A percentile compares a stretch with the other conserved stretches of the same genome.
These are phyloP conservation scores for Ariolimax columbianus DNA, from an alignment of 2,888 invertebrate genomes.

Conservation along the genomic window DNA sequence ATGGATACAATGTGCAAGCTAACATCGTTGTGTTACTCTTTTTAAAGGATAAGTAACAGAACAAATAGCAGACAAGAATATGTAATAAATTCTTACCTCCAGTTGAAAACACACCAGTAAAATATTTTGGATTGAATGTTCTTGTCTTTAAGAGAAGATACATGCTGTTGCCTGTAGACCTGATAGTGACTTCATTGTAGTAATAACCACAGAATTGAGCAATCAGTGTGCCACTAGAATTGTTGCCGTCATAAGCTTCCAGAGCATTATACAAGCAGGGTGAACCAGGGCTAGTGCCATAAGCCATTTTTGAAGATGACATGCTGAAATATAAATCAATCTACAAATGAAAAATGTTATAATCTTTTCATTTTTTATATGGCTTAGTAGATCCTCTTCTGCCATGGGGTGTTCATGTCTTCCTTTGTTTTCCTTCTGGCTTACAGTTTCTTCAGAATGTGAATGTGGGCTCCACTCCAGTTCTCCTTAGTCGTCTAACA, in stretches of 20 bases:
- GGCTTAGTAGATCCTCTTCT: no score
- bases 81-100: neutral
- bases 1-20: no score
- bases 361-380: no score
- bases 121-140: neutral
- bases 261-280: neutral
- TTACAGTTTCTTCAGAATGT: no score
- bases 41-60: no score
- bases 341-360: neutral
- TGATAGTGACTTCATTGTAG: neutral
- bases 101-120: neutral
- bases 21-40: no score
- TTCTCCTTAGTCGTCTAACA: no score
- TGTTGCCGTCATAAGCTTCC: neutral
- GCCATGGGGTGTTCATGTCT: no score
- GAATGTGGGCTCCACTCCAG: no score
- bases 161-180: neutral
- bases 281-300: neutral
- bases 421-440: no score
- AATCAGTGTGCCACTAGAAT: neutral
- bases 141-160: neutral
- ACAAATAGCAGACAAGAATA: no score
- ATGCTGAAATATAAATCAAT: neutral
- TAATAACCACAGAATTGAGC: constrained; percentile 15
- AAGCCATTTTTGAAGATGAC: neutral